Conservation (phyloP, 2,888 invertebrate species). For the Parascotia fuliginaria region DNA sequence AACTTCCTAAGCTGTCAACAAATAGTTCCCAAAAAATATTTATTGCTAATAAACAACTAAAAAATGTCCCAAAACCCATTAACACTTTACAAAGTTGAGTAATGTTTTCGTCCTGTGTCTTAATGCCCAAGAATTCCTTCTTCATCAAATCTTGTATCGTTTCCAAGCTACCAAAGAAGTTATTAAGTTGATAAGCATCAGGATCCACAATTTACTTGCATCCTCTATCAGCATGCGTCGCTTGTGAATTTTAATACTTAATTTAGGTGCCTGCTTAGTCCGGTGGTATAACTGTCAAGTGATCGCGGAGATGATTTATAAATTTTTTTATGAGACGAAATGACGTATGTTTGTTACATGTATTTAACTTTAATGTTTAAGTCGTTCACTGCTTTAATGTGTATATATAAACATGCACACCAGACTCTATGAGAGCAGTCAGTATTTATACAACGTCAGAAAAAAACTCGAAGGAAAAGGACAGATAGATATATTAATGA, state of each 20-base stretch:
- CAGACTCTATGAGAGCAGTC: too few relatives aligned
- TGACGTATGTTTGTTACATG: too few relatives aligned
- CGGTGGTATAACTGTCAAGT: constrained; percentile 32
- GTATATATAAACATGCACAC: too few relatives aligned
- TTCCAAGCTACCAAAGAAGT: constrained; percentile 73
- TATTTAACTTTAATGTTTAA: too few relatives aligned
- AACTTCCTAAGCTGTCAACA: constrained; percentile 1
- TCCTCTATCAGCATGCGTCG: constrained; percentile 58
- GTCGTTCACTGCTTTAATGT: too few relatives aligned
- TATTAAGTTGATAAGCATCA: constrained; percentile 75
- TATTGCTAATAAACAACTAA: constrained; percentile 19
- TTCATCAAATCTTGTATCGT: constrained; percentile 39
- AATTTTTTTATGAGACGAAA: too few relatives aligned
- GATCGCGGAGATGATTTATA: not conserved
- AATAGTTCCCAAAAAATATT: constrained; percentile 18
- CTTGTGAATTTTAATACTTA: constrained; percentile 76
- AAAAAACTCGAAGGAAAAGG: too few relatives aligned
- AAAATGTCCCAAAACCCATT: constrained; percentile 27
- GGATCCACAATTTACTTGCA: constrained; percentile 60
- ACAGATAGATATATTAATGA: too few relatives aligned
- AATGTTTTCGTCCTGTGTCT: constrained; percentile 29
- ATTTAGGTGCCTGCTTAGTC: constrained; percentile 54
- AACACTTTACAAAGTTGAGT: constrained; percentile 48
- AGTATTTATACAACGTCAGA: too few relatives aligned
- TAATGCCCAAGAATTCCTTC: constrained; percentile 35